Evolutionary conservation across 2,113 vertebrate species (phyloP).

Genomic region (Ellobius talpinus): DNA sequence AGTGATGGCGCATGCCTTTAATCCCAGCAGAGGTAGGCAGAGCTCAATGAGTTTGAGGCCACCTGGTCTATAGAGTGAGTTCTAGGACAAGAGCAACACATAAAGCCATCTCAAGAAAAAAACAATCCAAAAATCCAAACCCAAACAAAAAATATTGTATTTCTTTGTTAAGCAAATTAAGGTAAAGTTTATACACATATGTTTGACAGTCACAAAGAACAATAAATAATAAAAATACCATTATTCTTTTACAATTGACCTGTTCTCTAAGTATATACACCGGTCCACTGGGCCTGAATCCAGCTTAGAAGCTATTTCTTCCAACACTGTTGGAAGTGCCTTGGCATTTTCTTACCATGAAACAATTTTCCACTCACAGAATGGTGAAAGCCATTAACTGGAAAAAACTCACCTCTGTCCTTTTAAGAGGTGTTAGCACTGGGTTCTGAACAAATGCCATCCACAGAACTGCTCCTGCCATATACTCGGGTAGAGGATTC

Average conservation of each 20-base stretch:
- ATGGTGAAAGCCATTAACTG: slow-evolving; percentile 71
- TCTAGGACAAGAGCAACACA: not conserved
- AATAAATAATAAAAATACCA: not conserved
- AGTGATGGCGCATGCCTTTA: not conserved
- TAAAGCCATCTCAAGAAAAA: not conserved
- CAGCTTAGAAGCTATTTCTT: slow-evolving; percentile 50
- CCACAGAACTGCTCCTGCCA: slow-evolving; percentile 57
- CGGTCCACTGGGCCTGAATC: slow-evolving; percentile 30
- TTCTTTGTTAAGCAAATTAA: slow-evolving; percentile 36
- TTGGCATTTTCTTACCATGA: slow-evolving; percentile 57
- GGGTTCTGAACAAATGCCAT: slow-evolving; percentile 64
- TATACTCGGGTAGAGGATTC: slow-evolving; percentile 65
- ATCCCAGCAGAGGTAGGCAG: not conserved
- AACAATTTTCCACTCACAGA: slow-evolving; percentile 68
- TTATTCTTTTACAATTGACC: not conserved
- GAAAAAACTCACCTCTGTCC: slow-evolving; percentile 64
- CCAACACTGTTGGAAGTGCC: slow-evolving; percentile 25
- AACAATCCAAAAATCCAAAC: not conserved
- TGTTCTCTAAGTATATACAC: slow-evolving; percentile 27
- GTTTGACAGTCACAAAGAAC: not conserved
- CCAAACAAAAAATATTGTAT: not conserved
- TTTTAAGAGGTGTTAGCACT: slow-evolving; percentile 59
- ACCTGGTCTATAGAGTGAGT: not conserved
- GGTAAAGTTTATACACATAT: not conserved
- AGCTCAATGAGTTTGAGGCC: not conserved